phyloP scores from a whole-genome alignment of 2,113 vertebrate genomes.

The Cephalopterus ornatus region DNA sequence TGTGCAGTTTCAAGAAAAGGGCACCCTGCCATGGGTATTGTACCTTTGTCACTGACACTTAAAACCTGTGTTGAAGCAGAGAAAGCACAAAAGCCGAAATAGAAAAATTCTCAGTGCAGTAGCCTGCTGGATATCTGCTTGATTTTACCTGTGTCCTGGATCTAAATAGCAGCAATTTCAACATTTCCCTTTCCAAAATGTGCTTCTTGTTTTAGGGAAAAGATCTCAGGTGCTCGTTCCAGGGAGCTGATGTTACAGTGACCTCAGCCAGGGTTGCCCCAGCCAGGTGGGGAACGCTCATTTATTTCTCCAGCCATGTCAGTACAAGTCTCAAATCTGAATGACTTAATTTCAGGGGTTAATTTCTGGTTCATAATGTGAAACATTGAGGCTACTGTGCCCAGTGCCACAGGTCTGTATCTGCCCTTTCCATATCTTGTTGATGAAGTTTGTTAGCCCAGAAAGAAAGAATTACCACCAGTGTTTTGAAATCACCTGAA shows the following conservation, averaged over 20 bases:
- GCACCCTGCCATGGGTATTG: not conserved
- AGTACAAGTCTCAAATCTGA: not conserved
- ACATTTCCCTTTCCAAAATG: not conserved
- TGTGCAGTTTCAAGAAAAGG: not conserved
- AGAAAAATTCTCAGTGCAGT: not conserved
- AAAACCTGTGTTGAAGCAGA: not conserved
- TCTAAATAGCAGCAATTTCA: not conserved
- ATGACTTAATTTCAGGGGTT: not conserved
- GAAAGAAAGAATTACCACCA: not conserved
- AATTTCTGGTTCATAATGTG: not conserved
- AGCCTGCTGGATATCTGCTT: not conserved
- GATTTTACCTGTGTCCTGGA: not conserved
- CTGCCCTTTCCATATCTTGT: not conserved
- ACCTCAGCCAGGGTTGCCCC: not conserved
- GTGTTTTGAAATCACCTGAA: not conserved
- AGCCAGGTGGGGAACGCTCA: accelerated
- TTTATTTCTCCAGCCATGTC: not conserved
- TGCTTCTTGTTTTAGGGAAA: not conserved
- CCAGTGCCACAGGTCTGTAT: not conserved
- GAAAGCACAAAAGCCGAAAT: not conserved
- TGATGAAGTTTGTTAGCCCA: not conserved
- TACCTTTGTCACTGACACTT: not conserved
- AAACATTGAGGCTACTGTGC: not conserved
- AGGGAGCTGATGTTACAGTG: not conserved
- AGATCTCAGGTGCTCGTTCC: not conserved